These are phyloP conservation scores for Baronia brevicornis DNA, from an alignment of 2,888 invertebrate species.

Conservation along the genomic window DNA sequence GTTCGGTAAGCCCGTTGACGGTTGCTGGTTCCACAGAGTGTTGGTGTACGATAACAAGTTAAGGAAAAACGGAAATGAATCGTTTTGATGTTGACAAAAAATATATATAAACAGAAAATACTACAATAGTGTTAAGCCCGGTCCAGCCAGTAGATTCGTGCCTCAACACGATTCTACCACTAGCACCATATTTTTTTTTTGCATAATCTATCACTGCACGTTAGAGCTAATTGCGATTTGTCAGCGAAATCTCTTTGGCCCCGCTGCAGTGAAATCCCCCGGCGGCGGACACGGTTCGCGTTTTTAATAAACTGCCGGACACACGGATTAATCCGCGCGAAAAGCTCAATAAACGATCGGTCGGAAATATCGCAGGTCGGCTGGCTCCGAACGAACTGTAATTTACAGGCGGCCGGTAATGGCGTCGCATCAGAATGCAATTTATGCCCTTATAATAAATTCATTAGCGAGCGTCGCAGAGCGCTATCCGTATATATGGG, in stretches of 20 bases:
- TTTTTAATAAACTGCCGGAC: slow-evolving; percentile 29
- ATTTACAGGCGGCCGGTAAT: slow-evolving; percentile 67
- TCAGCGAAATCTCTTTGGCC: neutral
- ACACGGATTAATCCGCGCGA: slow-evolving; percentile 29
- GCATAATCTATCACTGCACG: too few species aligned
- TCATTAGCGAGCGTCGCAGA: slow-evolving; percentile 54
- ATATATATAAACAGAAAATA: too few species aligned
- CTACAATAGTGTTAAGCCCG: too few species aligned
- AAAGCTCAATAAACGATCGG: slow-evolving; percentile 60
- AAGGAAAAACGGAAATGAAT: too few species aligned
- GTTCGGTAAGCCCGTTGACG: too few species aligned
- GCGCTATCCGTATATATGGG: slow-evolving; percentile 25
- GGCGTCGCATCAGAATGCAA: slow-evolving; percentile 68
- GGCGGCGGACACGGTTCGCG: slow-evolving; percentile 16
- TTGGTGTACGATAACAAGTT: too few species aligned
- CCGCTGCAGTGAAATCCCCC: neutral
- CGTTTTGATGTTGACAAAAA: too few species aligned
- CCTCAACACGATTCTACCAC: too few species aligned
- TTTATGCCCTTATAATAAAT: slow-evolving; percentile 74
- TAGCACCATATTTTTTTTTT: too few species aligned
- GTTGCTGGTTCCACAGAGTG: too few species aligned
- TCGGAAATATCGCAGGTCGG: slow-evolving; percentile 42
- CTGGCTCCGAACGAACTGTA: slow-evolving; percentile 58
- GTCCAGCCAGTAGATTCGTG: too few species aligned
- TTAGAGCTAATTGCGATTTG: slow-evolving; percentile 1